Evolutionary conservation across 35 echinoderm and acorn worm species (phyloP).

Genomic region (Heliocidaris tuberculata): DNA sequence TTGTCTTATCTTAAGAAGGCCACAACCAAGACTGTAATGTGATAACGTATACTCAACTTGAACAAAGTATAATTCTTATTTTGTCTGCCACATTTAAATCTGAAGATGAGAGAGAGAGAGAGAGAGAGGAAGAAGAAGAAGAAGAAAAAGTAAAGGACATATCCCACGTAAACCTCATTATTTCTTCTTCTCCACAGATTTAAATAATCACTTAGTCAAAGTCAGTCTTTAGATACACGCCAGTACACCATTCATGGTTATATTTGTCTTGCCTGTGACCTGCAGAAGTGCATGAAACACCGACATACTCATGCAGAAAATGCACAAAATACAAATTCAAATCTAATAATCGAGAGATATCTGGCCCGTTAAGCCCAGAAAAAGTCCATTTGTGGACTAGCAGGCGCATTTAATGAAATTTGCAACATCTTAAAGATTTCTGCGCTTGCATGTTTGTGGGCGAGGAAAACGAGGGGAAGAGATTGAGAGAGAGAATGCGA

Average conservation of each 20-base stretch:
- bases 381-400: constrained; percentile 51
- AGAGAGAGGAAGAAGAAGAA: not conserved
- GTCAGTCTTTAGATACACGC: not conserved
- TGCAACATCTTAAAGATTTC: constrained; percentile 42
- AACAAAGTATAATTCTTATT: not conserved
- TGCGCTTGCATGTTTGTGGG: constrained; percentile 14
- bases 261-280: constrained; percentile 18
- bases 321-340: constrained; percentile 41
- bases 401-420: constrained; percentile 47
- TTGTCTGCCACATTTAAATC: not conserved
- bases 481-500: not conserved
- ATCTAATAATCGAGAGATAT: constrained; percentile 41
- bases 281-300: constrained; percentile 25
- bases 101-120: not conserved
- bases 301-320: constrained; percentile 42
- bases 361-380: constrained; percentile 38
- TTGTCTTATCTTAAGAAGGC: not conserved
- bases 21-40: not conserved
- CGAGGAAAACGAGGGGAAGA: not conserved
- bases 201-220: constrained; percentile 13
- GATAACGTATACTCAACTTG: not conserved
- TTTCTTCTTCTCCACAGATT: not conserved
- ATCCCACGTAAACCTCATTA: not conserved
- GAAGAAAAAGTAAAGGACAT: not conserved
- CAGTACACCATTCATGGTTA: not conserved